Conservation (phyloP, 1,140 invertebrate genomes). For the Brachionus manjavacas region DNA sequence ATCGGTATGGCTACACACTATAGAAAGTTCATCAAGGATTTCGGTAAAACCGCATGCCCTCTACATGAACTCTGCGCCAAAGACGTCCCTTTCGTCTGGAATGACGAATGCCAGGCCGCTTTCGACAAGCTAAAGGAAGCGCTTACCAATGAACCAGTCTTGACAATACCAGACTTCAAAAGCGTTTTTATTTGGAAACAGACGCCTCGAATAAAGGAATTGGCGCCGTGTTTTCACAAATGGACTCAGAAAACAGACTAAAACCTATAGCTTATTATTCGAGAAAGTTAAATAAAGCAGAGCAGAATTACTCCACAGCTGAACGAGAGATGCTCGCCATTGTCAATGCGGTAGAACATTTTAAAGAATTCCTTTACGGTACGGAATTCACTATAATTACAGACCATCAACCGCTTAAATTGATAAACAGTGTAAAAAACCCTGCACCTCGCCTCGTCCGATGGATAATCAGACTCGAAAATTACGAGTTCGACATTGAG, state of each 20-base stretch:
- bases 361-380: too few species aligned
- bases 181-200: too few species aligned
- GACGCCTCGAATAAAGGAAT: too few species aligned
- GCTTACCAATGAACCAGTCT: slow-evolving; percentile 29
- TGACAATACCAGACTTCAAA: slow-evolving; percentile 20
- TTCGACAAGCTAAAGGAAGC: slow-evolving; percentile 44
- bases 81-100: slow-evolving; percentile 44
- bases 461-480: not conserved
- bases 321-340: too few species aligned
- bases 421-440: slow-evolving; percentile 55
- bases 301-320: too few species aligned
- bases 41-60: slow-evolving; percentile 44
- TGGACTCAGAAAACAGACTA: too few species aligned
- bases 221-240: too few species aligned
- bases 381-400: too few species aligned
- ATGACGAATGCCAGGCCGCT: slow-evolving; percentile 38
- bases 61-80: slow-evolving; percentile 44
- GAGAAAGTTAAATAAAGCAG: too few species aligned
- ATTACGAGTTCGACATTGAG: too few species aligned
- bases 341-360: too few species aligned
- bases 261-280: too few species aligned
- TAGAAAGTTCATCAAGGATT: slow-evolving; percentile 44
- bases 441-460: slow-evolving; percentile 51
- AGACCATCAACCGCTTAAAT: slow-evolving; percentile 51
- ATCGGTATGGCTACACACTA: not conserved